Percentiles rank a stretch among this genome's conserved stretches.
Conservation (phyloP, 2,113 vertebrate genomes). For the Catharus fuscescens region DNA sequence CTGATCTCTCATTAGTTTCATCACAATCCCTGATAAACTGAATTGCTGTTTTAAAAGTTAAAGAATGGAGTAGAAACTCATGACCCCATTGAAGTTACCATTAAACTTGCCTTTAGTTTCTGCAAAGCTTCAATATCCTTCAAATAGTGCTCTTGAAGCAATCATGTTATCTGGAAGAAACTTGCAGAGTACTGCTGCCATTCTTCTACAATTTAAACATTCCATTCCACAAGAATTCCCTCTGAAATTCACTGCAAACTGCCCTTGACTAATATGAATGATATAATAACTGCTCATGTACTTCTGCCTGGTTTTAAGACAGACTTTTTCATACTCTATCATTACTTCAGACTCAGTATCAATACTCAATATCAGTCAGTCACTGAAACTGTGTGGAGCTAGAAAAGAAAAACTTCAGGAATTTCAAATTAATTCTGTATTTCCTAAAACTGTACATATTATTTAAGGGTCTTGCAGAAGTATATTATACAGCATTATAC, state of each 20-base stretch:
- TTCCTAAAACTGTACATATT: not conserved
- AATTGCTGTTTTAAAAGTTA: not conserved
- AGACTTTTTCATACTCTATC: not conserved
- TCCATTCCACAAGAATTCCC: not conserved
- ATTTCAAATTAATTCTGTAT: not conserved
- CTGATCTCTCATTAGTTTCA: not conserved
- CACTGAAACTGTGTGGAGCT: not conserved
- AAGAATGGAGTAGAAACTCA: not conserved
- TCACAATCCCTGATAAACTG: not conserved
- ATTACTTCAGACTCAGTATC: not conserved
- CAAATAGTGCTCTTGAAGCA: not conserved
- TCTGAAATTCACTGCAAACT: not conserved
- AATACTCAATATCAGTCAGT: not conserved
- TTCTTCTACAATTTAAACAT: not conserved
- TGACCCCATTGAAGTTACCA: not conserved
- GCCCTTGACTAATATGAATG: not conserved
- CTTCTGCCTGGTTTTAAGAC: not conserved
- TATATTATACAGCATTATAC: not conserved
- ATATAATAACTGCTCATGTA: not conserved
- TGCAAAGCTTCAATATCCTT: not conserved
- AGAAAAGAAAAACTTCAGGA: not conserved
- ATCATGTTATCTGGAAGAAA: not conserved
- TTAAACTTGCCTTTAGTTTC: not conserved
- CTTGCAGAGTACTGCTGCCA: not conserved
- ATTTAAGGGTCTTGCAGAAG: not conserved